Evolutionary conservation across 2,888 invertebrate genomes (phyloP).

Genomic region (Epistrophe eligans): DNA sequence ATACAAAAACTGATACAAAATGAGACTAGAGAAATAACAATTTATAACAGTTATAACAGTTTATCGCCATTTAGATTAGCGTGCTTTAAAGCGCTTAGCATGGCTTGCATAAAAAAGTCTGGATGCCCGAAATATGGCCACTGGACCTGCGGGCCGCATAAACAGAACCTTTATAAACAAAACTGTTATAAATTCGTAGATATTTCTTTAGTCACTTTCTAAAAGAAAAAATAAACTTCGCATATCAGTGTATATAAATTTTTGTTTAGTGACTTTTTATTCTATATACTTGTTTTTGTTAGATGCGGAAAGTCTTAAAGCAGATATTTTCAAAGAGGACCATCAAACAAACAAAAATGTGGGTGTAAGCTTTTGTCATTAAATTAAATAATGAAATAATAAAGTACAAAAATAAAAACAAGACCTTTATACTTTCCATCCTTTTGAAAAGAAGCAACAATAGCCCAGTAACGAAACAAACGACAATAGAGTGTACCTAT

Average conservation of each 20-base stretch:
- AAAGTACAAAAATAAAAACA: neutral
- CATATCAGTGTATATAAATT: neutral
- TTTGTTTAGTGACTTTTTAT: conserved; percentile 2
- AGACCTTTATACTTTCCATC: conserved; percentile 9
- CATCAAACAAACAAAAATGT: neutral
- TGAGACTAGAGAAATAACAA: too few species aligned
- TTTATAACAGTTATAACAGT: too few species aligned
- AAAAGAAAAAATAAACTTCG: neutral
- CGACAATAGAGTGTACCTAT: neutral
- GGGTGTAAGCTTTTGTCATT: conserved; percentile 19
- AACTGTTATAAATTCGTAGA: neutral
- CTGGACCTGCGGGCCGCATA: too few species aligned
- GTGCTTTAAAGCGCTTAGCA: too few species aligned
- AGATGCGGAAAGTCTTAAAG: neutral
- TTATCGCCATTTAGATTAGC: too few species aligned
- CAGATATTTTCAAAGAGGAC: neutral
- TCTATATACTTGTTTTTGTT: neutral
- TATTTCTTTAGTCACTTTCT: too few species aligned
- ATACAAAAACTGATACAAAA: too few species aligned
- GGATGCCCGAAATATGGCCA: too few species aligned
- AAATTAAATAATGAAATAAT: conserved; percentile 8
- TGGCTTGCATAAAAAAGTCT: too few species aligned
- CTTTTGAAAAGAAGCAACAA: neutral
- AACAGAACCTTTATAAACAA: too few species aligned
- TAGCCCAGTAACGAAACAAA: neutral